Conservation (phyloP, 2,113 vertebrate genomes). For the Plecturocebus donacophilus region DNA sequence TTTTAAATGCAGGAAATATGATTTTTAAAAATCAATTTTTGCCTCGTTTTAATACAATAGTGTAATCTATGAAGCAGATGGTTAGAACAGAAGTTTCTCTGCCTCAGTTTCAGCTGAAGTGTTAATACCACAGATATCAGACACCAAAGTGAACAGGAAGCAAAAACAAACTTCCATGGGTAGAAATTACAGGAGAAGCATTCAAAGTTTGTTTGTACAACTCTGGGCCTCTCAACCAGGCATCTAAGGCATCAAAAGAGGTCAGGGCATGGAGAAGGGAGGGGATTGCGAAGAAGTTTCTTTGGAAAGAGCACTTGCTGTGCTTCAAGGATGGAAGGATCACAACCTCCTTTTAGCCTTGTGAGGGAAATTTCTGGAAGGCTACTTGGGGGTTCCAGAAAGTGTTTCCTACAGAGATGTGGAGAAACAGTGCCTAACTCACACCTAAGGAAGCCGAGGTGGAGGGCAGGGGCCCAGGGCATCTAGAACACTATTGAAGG, state of each 20-base stretch:
- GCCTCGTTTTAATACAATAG: background rate
- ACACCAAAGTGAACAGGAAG: background rate
- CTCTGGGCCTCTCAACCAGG: background rate
- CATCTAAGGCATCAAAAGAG: background rate
- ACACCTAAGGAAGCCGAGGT: background rate
- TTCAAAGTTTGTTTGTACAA: background rate
- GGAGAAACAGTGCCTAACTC: background rate
- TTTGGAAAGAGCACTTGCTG: constrained; percentile 3
- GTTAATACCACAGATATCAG: background rate
- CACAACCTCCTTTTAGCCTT: background rate
- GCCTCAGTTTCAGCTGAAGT: background rate
- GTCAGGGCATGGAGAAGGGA: background rate
- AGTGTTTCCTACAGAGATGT: background rate
- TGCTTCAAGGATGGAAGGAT: background rate
- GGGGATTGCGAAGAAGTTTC: background rate
- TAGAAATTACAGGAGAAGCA: background rate
- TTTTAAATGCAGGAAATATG: background rate
- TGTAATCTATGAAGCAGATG: background rate
- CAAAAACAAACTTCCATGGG: background rate
- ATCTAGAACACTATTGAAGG: background rate
- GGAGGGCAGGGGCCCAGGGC: background rate
- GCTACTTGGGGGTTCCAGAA: background rate
- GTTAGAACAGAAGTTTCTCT: background rate
- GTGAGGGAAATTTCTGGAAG: background rate
- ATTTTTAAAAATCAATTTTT: background rate